Evolutionary conservation across 2,113 vertebrate genomes (phyloP).

Genomic region (Galemys pyrenaicus): DNA sequence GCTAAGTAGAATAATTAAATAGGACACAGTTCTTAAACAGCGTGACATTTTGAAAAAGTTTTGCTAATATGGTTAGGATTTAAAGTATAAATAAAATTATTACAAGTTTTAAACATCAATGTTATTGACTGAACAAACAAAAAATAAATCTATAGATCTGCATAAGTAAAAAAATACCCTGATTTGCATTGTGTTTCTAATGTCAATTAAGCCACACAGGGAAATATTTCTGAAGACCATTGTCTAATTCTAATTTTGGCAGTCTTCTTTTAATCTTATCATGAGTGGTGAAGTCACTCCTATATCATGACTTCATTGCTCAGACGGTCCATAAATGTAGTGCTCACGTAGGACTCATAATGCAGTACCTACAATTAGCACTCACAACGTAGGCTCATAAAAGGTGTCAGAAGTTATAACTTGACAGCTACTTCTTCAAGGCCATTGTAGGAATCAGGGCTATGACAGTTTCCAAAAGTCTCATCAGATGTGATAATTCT

Average conservation of each 20-base stretch:
- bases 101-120: not conserved
- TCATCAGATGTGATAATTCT: not conserved
- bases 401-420: not conserved
- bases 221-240: no score
- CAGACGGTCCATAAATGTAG: not conserved
- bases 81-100: conserved; percentile 4
- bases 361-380: not conserved
- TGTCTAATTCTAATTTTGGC: not conserved
- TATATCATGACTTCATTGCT: not conserved
- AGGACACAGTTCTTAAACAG: not conserved
- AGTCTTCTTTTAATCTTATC: not conserved
- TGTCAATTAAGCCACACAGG: not conserved
- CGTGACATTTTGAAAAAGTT: not conserved
- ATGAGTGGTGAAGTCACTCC: not conserved
- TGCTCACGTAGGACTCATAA: no score
- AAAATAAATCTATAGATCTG: not conserved
- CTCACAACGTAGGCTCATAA: not conserved
- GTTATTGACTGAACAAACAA: not conserved
- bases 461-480: not conserved
- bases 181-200: not conserved
- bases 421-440: not conserved
- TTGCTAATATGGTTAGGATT: not conserved
- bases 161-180: not conserved
- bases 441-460: not conserved
- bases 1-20: not conserved